These are phyloP conservation scores for Pogonocherus hispidulus DNA, from an alignment of 2,888 invertebrate species.

Conservation along the genomic window DNA sequence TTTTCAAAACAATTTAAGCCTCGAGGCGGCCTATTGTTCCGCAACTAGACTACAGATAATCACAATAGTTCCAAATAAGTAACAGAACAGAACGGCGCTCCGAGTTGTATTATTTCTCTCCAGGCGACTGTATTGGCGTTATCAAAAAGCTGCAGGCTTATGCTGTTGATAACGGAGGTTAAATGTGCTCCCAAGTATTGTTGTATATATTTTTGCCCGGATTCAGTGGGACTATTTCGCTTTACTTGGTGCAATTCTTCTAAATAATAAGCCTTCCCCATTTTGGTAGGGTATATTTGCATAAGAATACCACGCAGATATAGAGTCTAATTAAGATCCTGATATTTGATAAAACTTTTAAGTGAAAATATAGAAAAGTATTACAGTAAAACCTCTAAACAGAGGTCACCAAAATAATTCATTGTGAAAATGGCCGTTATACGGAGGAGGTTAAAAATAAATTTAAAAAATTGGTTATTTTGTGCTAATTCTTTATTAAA, in stretches of 20 bases:
- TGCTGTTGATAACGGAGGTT: conserved; percentile 57
- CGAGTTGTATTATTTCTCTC: conserved; percentile 57
- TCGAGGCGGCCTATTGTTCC: conserved; percentile 34
- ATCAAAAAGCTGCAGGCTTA: conserved; percentile 59
- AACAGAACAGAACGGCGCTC: conserved; percentile 50
- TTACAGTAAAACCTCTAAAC: too few relatives aligned
- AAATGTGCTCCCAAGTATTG: conserved; percentile 58
- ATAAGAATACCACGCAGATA: conserved; percentile 19
- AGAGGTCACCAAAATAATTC: too few relatives aligned
- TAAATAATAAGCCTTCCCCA: conserved; percentile 25
- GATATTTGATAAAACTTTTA: conserved; percentile 3
- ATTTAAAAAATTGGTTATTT: too few relatives aligned
- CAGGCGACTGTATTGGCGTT: conserved; percentile 56
- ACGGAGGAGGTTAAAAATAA: too few relatives aligned
- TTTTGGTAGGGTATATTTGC: conserved; percentile 19
- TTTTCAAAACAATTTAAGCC: background rate
- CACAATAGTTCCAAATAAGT: conserved; percentile 48
- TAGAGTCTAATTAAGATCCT: conserved; percentile 18
- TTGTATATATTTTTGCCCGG: conserved; percentile 53
- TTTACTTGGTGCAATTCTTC: conserved; percentile 25
- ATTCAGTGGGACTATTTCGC: conserved; percentile 27
- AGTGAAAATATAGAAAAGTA: background rate
- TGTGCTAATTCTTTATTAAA: too few relatives aligned
- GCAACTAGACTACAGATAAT: conserved; percentile 46
- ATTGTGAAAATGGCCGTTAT: too few relatives aligned